Conservation (phyloP, 1,140 invertebrate genomes). For the Grapholita molesta region DNA sequence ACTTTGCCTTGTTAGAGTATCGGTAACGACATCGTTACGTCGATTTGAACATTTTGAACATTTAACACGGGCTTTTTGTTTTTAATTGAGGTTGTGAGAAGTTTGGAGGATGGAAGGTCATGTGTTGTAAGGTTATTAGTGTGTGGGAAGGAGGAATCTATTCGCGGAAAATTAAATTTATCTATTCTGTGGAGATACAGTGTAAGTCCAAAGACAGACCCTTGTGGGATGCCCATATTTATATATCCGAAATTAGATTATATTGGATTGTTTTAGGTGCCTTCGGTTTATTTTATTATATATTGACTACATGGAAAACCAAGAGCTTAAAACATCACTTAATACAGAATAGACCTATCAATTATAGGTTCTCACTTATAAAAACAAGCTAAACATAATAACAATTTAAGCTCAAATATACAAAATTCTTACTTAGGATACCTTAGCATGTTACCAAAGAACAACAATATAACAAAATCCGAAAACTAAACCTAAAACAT, state of each 20-base stretch:
- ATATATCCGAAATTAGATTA: background rate
- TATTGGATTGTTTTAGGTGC: background rate
- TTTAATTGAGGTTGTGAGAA: constrained; percentile 48
- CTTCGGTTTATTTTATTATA: background rate
- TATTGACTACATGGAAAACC: background rate
- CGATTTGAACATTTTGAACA: constrained; percentile 48
- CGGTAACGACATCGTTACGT: constrained; percentile 68
- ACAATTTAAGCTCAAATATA: no score
- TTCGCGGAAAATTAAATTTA: no score
- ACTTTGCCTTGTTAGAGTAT: constrained; percentile 57
- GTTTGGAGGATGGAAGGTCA: constrained; percentile 25
- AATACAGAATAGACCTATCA: no score
- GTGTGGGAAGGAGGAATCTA: no score
- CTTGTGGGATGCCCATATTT: background rate
- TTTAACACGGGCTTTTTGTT: constrained; percentile 45
- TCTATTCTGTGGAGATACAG: background rate
- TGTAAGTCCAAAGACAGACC: background rate
- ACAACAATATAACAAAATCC: no score
- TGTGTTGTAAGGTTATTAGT: constrained; percentile 21
- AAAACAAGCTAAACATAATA: no score
- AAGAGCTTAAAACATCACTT: no score
- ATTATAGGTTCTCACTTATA: no score
- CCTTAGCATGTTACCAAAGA: no score
- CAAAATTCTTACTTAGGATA: no score
- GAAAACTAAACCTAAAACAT: no score